Base-by-base conservation (phyloP, 64 coral and sea anemone genomes). In the Orbicella faveolata region DNA sequence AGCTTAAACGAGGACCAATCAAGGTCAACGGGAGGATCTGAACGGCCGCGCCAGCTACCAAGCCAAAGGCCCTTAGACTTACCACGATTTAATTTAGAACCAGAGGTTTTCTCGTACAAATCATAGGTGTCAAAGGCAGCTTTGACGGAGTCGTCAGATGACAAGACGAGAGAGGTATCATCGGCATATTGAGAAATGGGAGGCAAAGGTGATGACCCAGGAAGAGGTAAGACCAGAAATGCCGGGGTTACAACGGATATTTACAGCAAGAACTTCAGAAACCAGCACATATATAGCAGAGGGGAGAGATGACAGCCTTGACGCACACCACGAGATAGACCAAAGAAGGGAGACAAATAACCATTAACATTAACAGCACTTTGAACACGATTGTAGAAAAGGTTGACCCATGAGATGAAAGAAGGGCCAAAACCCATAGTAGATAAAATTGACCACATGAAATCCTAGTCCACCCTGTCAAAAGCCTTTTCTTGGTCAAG, bases 171-270 rank as follows among this genome's bases (percentile, higher is more conserved):
- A 12, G 74, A 69, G 0, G 84, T 87, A 41, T 92, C 90, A 35
- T 92, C 90, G 6, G 90, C 76, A 13, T 80, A 92, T 17, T 87
- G 75, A 1, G 90, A 92, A 0, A 65, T n/a, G 0, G 89, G 80
- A 1, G 16, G 4, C 14, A 5, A 0, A 23, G 36, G 30, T 0
- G 5, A 0, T 0, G 33, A 84, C 0, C 48, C 4, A 2, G 80
- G 80, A 0, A 76, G 20, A 14, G 17, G 34, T 30, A 1, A 78
- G 33, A 14, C 89, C 89, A 2, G 6, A 15, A 4, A 89, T 54
- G 0, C 12, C 0, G 2, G 73, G 73, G 11, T 76, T 23, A 12
- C 36, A n/a, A 1, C 30, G 23, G 0, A 89, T 30, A 15, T 55
- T 63, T 0, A 36, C 37, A 6, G 75, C 75, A 0, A 89, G 53